These are phyloP conservation scores for Antheraea pernyi DNA, from an alignment of 1,140 invertebrate genomes.

Conservation along the genomic window DNA sequence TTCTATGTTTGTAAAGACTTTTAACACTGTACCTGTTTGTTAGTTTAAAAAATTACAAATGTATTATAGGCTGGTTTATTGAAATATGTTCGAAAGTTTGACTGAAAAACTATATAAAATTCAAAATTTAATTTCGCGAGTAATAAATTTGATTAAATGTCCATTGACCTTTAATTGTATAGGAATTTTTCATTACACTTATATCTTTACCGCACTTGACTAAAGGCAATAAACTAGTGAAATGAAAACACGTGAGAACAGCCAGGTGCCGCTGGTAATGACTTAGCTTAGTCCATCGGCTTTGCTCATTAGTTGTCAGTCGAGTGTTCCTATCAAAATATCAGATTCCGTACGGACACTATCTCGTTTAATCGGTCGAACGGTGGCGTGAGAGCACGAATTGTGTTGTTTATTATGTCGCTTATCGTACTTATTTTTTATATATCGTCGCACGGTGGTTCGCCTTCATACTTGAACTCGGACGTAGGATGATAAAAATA, in stretches of 20 bases:
- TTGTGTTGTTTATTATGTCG: neutral
- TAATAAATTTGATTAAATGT: neutral
- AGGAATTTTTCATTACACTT: conserved; percentile 47
- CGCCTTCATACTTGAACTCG: no score
- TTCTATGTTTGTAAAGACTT: no score
- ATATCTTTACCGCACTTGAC: conserved; percentile 46
- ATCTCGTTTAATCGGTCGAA: conserved; percentile 19
- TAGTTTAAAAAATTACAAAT: no score
- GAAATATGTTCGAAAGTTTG: no score
- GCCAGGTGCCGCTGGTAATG: conserved; percentile 51
- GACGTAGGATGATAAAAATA: no score
- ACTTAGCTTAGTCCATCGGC: conserved; percentile 52
- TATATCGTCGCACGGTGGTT: no score
- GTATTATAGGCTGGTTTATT: no score
- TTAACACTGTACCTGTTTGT: no score
- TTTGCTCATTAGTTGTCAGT: conserved; percentile 61
- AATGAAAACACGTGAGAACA: conserved; percentile 59
- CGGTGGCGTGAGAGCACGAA: conserved; percentile 19
- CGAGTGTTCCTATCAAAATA: conserved; percentile 44
- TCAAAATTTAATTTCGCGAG: no score
- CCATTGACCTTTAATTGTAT: conserved; percentile 32
- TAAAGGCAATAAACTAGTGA: conserved; percentile 40
- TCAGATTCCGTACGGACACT: conserved; percentile 34
- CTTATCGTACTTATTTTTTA: neutral
- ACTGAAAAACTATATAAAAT: no score